phyloP scores from a whole-genome alignment of 2,113 vertebrate genomes.

The Eptatretus burgeri region DNA sequence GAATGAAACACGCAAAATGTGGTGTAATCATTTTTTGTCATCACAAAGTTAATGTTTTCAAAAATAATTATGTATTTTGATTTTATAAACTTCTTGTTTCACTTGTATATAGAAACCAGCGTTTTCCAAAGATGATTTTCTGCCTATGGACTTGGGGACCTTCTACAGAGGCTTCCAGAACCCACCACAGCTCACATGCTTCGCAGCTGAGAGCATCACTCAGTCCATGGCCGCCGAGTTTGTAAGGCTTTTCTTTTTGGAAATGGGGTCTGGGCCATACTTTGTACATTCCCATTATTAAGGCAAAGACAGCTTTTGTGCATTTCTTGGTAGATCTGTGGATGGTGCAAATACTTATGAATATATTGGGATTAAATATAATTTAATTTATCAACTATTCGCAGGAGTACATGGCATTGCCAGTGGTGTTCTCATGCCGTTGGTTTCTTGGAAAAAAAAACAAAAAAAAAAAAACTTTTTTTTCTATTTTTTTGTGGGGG shows the following conservation, averaged over 20 bases:
- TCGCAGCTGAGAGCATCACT: constrained; percentile 65
- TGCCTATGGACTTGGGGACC: constrained; percentile 87
- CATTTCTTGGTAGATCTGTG: background rate
- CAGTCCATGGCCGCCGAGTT: constrained; percentile 96
- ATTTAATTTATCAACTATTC: too few species aligned
- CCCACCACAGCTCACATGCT: constrained; percentile 72
- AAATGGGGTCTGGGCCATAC: background rate
- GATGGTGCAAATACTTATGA: background rate
- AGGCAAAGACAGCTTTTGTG: background rate
- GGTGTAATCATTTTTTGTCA: background rate
- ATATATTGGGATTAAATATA: background rate
- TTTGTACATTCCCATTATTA: background rate
- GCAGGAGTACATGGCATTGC: too few species aligned
- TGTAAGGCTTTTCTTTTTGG: constrained; percentile 24
- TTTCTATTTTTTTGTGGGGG: too few species aligned
- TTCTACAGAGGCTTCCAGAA: constrained; percentile 98
- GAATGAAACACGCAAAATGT: background rate
- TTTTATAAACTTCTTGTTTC: too few species aligned
- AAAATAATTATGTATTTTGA: too few species aligned
- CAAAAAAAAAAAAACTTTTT: too few species aligned
- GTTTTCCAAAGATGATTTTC: constrained; percentile 86
- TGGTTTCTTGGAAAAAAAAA: too few species aligned
- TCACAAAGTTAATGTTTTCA: background rate
- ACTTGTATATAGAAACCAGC: constrained; percentile 40
- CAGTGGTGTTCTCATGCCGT: too few species aligned